Percentiles rank a stretch among this genome's conserved stretches.
These are phyloP conservation scores for Scyliorhinus canicula DNA, from an alignment of 2,797 vertebrate species.

Conservation along the genomic window DNA sequence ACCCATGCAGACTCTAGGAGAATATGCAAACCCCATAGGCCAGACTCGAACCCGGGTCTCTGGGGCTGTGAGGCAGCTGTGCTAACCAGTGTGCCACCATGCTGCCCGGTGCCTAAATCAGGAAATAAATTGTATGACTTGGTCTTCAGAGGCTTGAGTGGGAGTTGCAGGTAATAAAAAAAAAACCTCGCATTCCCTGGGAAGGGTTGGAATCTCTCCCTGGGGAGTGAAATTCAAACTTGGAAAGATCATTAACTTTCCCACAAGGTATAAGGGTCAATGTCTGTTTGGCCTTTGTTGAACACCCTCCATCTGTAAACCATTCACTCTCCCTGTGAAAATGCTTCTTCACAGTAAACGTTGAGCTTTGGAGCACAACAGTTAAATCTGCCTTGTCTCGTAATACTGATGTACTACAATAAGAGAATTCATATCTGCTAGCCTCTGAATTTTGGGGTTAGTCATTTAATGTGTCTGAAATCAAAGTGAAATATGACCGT, in stretches of 20 bases:
- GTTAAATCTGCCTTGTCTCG: background rate
- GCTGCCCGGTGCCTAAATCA: too few species aligned
- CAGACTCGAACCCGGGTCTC: too few species aligned
- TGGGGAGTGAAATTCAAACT: constrained; percentile 28
- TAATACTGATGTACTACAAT: background rate
- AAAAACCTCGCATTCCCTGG: background rate
- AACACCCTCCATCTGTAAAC: constrained; percentile 6
- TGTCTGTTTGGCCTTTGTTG: background rate
- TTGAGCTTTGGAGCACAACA: background rate
- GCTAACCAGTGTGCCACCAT: too few species aligned
- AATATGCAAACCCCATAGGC: too few species aligned
- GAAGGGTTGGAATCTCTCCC: constrained; percentile 17
- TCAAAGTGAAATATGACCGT: background rate
- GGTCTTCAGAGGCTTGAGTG: background rate
- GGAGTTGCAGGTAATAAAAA: background rate
- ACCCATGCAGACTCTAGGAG: too few species aligned
- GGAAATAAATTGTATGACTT: background rate
- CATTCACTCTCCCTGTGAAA: background rate
- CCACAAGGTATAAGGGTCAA: background rate
- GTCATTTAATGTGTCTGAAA: background rate
- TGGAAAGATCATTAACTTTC: background rate
- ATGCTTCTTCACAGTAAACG: constrained; percentile 17
- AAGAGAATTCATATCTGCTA: background rate
- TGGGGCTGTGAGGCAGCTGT: too few species aligned
- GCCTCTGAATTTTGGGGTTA: background rate